These are phyloP conservation scores for Lacerta viridis DNA, from an alignment of 2,797 vertebrate genomes.

Conservation along the genomic window DNA sequence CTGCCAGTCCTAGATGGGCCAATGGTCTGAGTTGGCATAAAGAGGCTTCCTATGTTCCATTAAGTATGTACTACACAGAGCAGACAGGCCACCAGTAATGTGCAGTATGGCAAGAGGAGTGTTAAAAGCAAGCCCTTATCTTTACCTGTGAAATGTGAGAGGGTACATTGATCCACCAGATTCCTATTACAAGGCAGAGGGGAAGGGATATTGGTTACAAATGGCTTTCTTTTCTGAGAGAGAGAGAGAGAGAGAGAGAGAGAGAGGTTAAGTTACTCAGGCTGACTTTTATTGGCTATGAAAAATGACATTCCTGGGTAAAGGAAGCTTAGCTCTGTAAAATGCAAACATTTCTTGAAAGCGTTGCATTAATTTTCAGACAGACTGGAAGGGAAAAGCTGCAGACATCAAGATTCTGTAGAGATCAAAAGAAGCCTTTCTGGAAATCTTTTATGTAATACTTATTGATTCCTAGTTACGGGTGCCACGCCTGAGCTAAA, in stretches of 20 bases:
- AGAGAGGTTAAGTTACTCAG: constrained; percentile 35
- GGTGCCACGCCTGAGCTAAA: constrained; percentile 57
- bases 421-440: not conserved
- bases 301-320: constrained; percentile 55
- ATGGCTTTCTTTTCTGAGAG: not conserved
- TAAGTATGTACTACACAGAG: too few relatives aligned
- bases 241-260: too few relatives aligned
- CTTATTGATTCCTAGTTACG: constrained; percentile 64
- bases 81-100: not conserved
- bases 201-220: not conserved
- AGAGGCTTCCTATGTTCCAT: too few relatives aligned
- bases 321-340: constrained; percentile 25
- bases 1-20: too few relatives aligned
- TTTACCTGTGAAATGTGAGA: not conserved
- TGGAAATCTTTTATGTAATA: constrained; percentile 41
- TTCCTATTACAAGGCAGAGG: not conserved
- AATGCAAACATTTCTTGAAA: constrained; percentile 36
- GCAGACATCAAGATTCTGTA: constrained; percentile 33
- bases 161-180: not conserved
- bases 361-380: constrained; percentile 34
- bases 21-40: too few relatives aligned
- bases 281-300: constrained; percentile 56
- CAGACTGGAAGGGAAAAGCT: not conserved
- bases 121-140: not conserved
- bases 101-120: not conserved